Conservation (phyloP, 2,113 vertebrate genomes). For the Hyperopisus bebe region DNA sequence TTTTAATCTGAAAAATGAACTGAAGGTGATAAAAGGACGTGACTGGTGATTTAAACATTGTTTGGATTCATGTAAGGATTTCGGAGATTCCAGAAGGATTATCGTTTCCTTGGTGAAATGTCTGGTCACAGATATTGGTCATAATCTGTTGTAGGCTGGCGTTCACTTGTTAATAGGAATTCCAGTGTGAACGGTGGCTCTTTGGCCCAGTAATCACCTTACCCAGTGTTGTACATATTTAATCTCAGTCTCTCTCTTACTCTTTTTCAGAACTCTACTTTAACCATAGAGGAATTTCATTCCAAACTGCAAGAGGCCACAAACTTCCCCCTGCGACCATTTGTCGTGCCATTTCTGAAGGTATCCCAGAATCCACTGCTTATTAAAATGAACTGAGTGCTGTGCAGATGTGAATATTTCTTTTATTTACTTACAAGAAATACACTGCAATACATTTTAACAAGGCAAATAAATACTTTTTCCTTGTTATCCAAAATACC, state of each 20-base stretch:
- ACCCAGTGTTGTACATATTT: slow-evolving; percentile 35
- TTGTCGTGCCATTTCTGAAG: slow-evolving; percentile 99
- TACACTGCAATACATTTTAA: slow-evolving; percentile 41
- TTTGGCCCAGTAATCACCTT: background rate
- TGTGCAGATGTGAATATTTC: slow-evolving; percentile 67
- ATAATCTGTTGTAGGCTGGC: background rate
- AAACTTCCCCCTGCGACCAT: slow-evolving; percentile 99
- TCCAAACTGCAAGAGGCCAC: slow-evolving; percentile 99
- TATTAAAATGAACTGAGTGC: slow-evolving; percentile 56
- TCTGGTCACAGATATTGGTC: background rate
- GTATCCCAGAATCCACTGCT: slow-evolving; percentile 82
- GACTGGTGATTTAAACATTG: slow-evolving; percentile 34
- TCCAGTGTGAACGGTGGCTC: slow-evolving; percentile 42
- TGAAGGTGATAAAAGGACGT: slow-evolving; percentile 20
- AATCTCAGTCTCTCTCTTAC: slow-evolving; percentile 38
- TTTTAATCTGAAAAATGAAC: slow-evolving; percentile 25
- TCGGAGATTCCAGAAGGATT: background rate
- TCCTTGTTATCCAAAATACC: background rate
- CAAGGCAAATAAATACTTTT: slow-evolving; percentile 22
- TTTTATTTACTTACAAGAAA: slow-evolving; percentile 28
- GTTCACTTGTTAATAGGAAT: slow-evolving; percentile 38
- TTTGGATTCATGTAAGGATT: background rate
- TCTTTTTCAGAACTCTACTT: slow-evolving; percentile 88
- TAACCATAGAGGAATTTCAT: slow-evolving; percentile 99
- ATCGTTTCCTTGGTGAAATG: background rate